Evolutionary conservation across 2,797 vertebrate species (phyloP).

Genomic region (Emydoidea blandingii): DNA sequence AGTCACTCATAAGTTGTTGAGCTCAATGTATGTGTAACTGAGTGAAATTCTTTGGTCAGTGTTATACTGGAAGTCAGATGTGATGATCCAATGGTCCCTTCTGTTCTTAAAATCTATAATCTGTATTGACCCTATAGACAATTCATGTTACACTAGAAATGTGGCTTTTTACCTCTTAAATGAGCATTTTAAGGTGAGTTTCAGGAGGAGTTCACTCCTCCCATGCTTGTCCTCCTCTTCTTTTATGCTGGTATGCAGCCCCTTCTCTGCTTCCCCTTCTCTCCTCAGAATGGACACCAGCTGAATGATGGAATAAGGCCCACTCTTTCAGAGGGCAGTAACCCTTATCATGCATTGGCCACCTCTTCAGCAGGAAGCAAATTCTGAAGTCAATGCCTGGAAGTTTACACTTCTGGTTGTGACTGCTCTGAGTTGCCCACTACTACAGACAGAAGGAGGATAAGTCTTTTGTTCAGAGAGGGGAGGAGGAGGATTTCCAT

Average conservation of each 20-base stretch:
- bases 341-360: not conserved
- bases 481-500: not conserved
- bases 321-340: not conserved
- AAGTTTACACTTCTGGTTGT: not conserved
- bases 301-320: not conserved
- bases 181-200: not conserved
- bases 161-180: not conserved
- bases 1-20: not conserved
- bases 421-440: not conserved
- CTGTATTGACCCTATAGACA: not conserved
- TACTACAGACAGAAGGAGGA: too few species aligned
- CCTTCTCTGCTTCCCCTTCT: not conserved
- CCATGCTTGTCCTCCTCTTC: not conserved
- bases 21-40: not conserved
- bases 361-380: not conserved
- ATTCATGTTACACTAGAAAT: not conserved
- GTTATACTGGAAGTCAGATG: too few species aligned
- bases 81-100: too few species aligned
- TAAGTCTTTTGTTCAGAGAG: not conserved
- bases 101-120: too few species aligned
- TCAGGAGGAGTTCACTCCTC: not conserved
- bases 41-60: too few species aligned
- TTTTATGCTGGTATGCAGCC: not conserved
- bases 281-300: too few species aligned
- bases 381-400: not conserved